Conservation (phyloP, 2,113 vertebrate genomes). For the Micronycteris hirsuta region DNA sequence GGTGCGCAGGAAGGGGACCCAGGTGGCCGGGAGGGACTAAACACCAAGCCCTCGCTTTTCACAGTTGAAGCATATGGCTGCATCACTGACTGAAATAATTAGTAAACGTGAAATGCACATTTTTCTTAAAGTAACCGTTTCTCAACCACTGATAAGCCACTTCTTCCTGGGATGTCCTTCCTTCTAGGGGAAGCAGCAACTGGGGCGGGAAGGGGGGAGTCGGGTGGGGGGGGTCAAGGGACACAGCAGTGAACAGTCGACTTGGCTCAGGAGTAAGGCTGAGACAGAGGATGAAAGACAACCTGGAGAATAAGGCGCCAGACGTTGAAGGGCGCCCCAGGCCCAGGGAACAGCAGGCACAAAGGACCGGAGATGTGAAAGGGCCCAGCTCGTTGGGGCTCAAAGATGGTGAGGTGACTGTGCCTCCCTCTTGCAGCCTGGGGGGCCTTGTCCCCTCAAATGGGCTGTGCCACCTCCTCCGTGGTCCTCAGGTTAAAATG, state of each 20-base stretch:
- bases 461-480: background rate
- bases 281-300: background rate
- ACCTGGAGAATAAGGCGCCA: background rate
- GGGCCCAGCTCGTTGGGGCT: background rate
- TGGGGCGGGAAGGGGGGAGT: background rate
- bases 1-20: rapidly evolving
- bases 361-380: background rate
- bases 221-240: too few relatives aligned
- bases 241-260: background rate
- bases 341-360: too few relatives aligned
- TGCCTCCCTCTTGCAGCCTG: background rate
- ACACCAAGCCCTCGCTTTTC: background rate
- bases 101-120: background rate
- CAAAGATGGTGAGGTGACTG: background rate
- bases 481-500: background rate
- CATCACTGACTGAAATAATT: background rate
- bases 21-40: background rate
- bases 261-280: background rate
- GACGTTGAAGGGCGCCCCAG: background rate
- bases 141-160: background rate
- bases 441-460: background rate
- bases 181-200: background rate
- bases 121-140: background rate
- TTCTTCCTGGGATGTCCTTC: background rate
- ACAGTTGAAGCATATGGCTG: background rate